A percentile compares a stretch with the other conserved stretches of the same genome.
phyloP scores from a whole-genome alignment of 2,888 invertebrate species.

The Drosophila mayaguana region DNA sequence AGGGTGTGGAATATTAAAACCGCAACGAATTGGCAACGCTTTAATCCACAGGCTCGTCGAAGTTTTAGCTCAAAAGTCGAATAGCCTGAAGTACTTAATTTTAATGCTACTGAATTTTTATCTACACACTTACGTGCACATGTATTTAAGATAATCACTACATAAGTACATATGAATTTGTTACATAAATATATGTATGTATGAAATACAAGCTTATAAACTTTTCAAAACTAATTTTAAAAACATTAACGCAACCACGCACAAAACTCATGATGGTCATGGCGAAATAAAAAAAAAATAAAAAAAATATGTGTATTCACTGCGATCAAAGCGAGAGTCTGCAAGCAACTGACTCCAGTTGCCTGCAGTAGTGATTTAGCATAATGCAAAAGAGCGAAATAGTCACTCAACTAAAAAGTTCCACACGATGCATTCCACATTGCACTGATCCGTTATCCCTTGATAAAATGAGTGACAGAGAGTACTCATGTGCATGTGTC shows the following conservation, averaged over 20 bases:
- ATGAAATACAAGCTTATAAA: not conserved
- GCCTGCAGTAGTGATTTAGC: not conserved
- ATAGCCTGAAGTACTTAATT: not conserved
- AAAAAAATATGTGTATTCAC: not conserved
- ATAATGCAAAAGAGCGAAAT: not conserved
- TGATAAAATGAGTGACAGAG: not conserved
- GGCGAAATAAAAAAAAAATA: too few relatives aligned
- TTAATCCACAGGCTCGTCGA: not conserved
- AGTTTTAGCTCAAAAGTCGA: not conserved
- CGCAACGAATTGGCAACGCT: conserved; percentile 24
- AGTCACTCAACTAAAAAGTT: not conserved
- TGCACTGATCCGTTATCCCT: not conserved
- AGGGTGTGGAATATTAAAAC: conserved; percentile 45
- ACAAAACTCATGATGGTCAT: too few relatives aligned
- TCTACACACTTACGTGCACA: not conserved
- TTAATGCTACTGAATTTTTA: not conserved
- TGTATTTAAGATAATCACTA: not conserved
- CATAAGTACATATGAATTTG: not conserved
- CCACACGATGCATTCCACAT: not conserved
- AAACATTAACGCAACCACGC: not conserved
- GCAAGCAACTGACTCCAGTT: not conserved
- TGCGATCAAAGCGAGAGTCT: not conserved
- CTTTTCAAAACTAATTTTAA: not conserved
- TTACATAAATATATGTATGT: too few relatives aligned
- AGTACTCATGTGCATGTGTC: not conserved